Evolutionary conservation across 2,888 invertebrate species (phyloP), one percentile per base, ranked within the genome.

Genomic region (Ligdia adustata): DNA sequence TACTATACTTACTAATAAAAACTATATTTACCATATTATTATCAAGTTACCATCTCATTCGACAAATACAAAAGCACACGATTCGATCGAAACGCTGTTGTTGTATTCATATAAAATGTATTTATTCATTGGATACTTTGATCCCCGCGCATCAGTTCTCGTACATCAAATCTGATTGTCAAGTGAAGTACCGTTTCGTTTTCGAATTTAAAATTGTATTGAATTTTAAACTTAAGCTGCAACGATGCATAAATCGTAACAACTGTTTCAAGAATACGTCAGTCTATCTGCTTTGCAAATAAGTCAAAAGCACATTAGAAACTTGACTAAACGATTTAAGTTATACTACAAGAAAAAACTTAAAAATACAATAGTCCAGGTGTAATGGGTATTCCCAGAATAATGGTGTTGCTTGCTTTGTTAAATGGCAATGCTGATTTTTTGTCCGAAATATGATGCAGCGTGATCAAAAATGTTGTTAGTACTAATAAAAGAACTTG

Each of bases 61-160:
- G 15, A 41, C 34, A 58, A 53, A 53, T 49, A 52, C 51, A 47
- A 49, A 54, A 48, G 32, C 18, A n/a, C n/a, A n/a, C 18, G 33
- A 16, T 31, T 42, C 50, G 41, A 51, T 40, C 41, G 24, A 27
- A 33, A 41, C 44, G 34, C n/a, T n/a, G n/a, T n/a, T n/a, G n/a
- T 44, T 31, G 44, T 35, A 18, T 28, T 47, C 45, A 43, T 62
- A 64, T 39, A 59, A 63, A 59, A 62, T 58, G 67, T 66, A 73
- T 69, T 63, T 70, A 74, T 74, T 71, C 73, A 74, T 71, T 62
- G 66, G 52, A 64, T 62, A 55, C 68, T 53, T 62, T 61, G 62
- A 63, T 69, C 62, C 59, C 55, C 47, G 63, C 58, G 66, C 58
- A 66, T 62, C 55, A 50, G 58, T 60, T 66, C n/a, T n/a, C n/a